phyloP scores from a whole-genome alignment of 2,113 vertebrate genomes.

The Chlamydotis undulata region DNA sequence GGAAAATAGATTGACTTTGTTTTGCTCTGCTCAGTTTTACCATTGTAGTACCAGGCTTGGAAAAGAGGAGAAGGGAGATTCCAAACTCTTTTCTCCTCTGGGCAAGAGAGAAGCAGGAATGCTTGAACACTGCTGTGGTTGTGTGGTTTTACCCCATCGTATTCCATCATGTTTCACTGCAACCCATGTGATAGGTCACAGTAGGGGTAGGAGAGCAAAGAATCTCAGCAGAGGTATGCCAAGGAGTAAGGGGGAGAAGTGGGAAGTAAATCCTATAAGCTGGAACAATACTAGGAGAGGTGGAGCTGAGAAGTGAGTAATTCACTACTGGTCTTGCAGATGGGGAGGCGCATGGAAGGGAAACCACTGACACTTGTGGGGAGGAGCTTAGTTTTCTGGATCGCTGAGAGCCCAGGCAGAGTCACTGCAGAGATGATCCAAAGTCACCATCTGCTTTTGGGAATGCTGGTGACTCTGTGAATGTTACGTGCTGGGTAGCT shows the following conservation, averaged over 20 bases:
- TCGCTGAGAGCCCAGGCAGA: not conserved
- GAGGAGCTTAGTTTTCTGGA: not conserved
- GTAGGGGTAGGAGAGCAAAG: not conserved
- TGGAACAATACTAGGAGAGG: not conserved
- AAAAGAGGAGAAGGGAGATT: not conserved
- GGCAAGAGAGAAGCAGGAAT: not conserved
- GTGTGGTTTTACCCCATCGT: not conserved
- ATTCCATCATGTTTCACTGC: not conserved
- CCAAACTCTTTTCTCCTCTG: not conserved
- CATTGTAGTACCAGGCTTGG: not conserved
- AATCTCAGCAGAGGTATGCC: not conserved
- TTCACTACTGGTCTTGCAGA: not conserved
- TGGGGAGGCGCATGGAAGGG: not conserved
- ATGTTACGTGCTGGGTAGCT: not conserved
- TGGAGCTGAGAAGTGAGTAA: not conserved
- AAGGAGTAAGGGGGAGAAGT: not conserved
- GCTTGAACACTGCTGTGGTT: not conserved
- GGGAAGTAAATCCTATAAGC: not conserved
- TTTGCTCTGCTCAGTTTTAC: not conserved
- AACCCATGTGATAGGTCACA: accelerated
- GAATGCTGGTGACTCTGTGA: not conserved
- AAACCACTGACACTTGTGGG: not conserved
- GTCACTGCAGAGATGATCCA: not conserved
- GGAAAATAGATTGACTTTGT: not conserved
- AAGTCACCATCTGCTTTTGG: slow-evolving; percentile 6